These are phyloP conservation scores for Vireo altiloquus DNA, from an alignment of 2,113 vertebrate genomes.

Conservation along the genomic window DNA sequence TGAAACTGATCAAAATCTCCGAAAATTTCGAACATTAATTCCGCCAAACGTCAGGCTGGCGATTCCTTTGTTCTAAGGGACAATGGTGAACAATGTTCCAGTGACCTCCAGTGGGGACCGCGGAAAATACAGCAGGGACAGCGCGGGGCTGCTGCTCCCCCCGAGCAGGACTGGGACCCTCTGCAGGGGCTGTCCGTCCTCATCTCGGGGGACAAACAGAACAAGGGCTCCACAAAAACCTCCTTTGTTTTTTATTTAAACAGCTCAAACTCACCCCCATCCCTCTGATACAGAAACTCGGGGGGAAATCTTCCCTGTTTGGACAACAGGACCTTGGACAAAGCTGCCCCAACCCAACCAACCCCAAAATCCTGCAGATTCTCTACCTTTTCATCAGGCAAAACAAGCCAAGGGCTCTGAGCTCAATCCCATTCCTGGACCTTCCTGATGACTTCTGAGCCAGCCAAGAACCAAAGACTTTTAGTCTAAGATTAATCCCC, in stretches of 20 bases:
- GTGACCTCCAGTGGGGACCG: conserved; percentile 74
- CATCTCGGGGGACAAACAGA: accelerated
- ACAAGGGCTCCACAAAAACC: accelerated
- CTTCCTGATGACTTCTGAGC: background rate
- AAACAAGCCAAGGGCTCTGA: background rate
- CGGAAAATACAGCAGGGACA: background rate
- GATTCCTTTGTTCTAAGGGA: conserved; percentile 64
- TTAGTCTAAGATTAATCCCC: background rate
- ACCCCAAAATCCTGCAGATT: background rate
- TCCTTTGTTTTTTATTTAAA: accelerated
- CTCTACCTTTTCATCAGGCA: background rate
- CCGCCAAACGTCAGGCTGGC: background rate
- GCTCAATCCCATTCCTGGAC: background rate
- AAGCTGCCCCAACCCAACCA: background rate
- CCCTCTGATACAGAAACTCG: accelerated
- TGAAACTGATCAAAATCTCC: background rate
- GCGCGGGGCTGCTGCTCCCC: background rate
- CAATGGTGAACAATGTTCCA: conserved; percentile 58
- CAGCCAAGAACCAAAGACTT: background rate
- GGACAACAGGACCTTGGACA: background rate
- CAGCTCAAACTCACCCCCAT: background rate
- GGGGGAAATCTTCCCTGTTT: background rate
- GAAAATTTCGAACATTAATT: background rate
- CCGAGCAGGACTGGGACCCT: too few relatives aligned
- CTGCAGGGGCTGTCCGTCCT: background rate